Evolutionary conservation across 1,140 invertebrate species (phyloP), one percentile per base, ranked within the genome.

Genomic region (Neotoxoptera formosana): DNA sequence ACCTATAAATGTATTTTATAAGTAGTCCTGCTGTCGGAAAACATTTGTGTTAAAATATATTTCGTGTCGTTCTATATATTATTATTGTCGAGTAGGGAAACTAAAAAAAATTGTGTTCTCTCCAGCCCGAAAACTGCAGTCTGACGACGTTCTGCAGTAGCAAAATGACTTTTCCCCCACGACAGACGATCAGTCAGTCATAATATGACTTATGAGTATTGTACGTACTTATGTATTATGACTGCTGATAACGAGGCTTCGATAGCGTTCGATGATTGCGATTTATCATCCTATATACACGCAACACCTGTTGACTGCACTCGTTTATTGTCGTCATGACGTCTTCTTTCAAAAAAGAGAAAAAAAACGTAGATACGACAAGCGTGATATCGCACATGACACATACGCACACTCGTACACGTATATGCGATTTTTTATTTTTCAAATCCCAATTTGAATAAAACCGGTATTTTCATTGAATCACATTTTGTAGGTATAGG

Each of bases 401-500:
- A 48, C 34, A 21, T 36, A 76, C n/a, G n/a, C n/a, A 81, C 81
- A 41, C 20, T 21, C 2, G 2, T 84, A 34, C 3, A 30, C 41
- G 45, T 45, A 14, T 20, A 51, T 21, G 8, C 11, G 11, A 90
- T 90, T 56, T 90, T 56, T 90, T 90, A 41, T 90, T 90, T 41
- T 47, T 47, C 4, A 76, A 92, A 91, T 91, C 76, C 6, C 41
- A 76, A 91, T 92, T 83, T 36, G 47, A 81, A 83, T 30, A 91
- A 47, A 92, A 92, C 90, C 90, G 67, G 67, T 92, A 83, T 92
- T 92, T 21, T 51, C 7, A 92, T 48, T 83, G 90, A 36, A 51
- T 51, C 67, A 83, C 48, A 92, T 76, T 41, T 41, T n/a, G 60
- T 76, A 17, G 30, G 81, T 36, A n/a, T n/a, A 25, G 21, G 34